Evolutionary conservation across 2,888 invertebrate genomes (phyloP).

Genomic region (Orthosia cruda): DNA sequence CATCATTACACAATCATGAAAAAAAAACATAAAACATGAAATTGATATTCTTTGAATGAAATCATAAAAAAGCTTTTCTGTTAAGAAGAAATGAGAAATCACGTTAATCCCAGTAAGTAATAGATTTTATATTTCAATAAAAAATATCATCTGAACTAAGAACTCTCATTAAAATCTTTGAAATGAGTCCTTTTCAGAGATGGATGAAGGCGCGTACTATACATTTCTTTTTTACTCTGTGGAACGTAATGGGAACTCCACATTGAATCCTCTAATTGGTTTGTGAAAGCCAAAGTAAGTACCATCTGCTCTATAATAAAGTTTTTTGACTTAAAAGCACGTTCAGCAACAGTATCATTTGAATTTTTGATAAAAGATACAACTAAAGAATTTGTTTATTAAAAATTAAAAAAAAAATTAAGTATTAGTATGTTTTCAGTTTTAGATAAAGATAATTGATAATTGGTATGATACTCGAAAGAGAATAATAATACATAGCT

Average conservation of each 20-base stretch:
- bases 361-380: not conserved
- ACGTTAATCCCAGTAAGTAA: constrained; percentile 24
- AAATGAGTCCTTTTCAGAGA: constrained; percentile 58
- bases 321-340: not conserved
- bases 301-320: not conserved
- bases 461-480: too few species aligned
- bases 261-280: constrained; percentile 59
- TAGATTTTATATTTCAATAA: constrained; percentile 52
- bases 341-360: not conserved
- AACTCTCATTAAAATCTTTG: constrained; percentile 63
- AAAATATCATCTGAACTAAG: constrained; percentile 41
- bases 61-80: constrained; percentile 25
- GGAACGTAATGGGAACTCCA: constrained; percentile 36
- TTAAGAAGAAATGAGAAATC: constrained; percentile 34
- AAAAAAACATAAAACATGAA: not conserved
- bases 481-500: too few species aligned
- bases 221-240: constrained; percentile 49
- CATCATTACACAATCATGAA: not conserved
- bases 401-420: not conserved
- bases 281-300: constrained; percentile 29
- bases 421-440: too few species aligned
- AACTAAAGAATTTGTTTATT: not conserved
- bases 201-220: constrained; percentile 42
- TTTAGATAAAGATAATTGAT: too few species aligned
- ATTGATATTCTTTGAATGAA: constrained; percentile 13